These are phyloP conservation scores for Phalacrocorax pelagicus DNA, from an alignment of 2,113 vertebrate genomes.

Conservation along the genomic window DNA sequence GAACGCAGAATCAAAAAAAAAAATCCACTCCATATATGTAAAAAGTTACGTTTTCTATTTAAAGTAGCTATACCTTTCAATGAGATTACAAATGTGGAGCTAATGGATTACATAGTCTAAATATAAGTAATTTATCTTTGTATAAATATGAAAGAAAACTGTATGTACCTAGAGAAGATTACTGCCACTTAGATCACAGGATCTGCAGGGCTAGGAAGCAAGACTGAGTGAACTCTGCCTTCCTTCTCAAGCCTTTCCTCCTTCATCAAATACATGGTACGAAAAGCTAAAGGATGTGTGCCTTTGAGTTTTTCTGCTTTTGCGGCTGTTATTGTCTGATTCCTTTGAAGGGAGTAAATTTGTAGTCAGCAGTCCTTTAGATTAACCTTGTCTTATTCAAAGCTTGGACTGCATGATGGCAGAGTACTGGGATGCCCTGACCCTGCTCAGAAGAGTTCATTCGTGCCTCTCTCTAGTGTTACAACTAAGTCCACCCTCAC, in stretches of 20 bases:
- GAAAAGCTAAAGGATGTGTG: not conserved
- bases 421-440: not conserved
- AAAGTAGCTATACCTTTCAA: not conserved
- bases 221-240: not conserved
- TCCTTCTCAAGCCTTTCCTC: not conserved
- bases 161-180: not conserved
- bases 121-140: not conserved
- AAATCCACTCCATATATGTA: not conserved
- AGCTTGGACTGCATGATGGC: not conserved
- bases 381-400: not conserved
- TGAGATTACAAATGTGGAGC: not conserved
- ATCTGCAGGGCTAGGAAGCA: not conserved
- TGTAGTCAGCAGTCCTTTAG: not conserved
- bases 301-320: not conserved
- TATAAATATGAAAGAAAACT: not conserved
- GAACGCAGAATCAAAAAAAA: not conserved
- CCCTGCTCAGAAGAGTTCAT: not conserved
- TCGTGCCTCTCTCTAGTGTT: fast-evolving
- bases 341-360: not conserved
- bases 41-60: not conserved
- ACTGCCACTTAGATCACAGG: not conserved
- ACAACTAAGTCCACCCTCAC: not conserved
- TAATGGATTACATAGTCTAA: not conserved
- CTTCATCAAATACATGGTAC: not conserved
- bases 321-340: not conserved